phyloP scores from a whole-genome alignment of 2,113 vertebrate species.

The Sigmodon hispidus region DNA sequence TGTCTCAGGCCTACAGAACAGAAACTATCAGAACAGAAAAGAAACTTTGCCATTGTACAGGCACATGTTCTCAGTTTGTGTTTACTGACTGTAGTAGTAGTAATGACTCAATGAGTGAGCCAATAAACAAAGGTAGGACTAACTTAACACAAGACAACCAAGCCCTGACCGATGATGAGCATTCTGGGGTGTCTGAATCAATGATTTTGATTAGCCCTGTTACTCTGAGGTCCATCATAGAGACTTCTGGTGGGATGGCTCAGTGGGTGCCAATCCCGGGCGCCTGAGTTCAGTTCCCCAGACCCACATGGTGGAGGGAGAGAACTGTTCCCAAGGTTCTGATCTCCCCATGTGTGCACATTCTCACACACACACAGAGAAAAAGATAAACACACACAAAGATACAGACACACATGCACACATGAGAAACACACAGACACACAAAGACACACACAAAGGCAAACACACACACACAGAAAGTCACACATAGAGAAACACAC shows the following conservation, averaged over 20 bases:
- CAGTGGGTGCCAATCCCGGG: neutral
- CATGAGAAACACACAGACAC: neutral
- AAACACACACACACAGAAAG: neutral
- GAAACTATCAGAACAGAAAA: neutral
- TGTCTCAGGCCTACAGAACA: neutral
- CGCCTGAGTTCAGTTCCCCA: neutral
- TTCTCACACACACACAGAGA: neutral
- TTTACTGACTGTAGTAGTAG: neutral
- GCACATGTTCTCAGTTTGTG: neutral
- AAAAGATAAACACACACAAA: neutral
- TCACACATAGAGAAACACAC: neutral
- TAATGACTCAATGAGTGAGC: neutral
- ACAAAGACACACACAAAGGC: neutral
- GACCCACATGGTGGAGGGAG: neutral
- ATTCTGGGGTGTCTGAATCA: conserved; percentile 64
- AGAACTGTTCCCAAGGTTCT: neutral
- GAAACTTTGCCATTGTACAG: too few relatives aligned
- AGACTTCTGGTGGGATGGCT: neutral
- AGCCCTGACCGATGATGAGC: conserved; percentile 38
- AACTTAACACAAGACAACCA: neutral
- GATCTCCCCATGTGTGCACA: too few relatives aligned
- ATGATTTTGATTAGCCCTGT: conserved; percentile 51
- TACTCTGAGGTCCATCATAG: conserved; percentile 33
- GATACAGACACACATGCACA: neutral
- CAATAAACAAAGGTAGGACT: neutral